Conservation (phyloP, 2,888 invertebrate species). For the Meandrusa payeni region DNA sequence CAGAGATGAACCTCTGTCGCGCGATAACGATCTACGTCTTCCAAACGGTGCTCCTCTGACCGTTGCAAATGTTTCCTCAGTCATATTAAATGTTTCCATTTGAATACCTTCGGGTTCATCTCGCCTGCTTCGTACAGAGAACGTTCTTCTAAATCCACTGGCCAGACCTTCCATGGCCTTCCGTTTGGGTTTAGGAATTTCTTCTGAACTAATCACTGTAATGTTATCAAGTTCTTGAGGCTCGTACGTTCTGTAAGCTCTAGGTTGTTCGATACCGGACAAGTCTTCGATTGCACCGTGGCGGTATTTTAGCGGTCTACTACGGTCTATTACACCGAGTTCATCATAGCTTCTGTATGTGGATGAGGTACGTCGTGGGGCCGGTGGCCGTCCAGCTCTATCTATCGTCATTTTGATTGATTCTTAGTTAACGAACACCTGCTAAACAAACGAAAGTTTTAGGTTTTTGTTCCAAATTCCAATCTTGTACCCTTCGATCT, state of each 20-base stretch:
- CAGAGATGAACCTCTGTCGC: constrained; percentile 73
- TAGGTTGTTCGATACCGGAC: constrained; percentile 55
- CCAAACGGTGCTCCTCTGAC: constrained; percentile 71
- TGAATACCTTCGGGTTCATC: constrained; percentile 65
- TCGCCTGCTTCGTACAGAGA: constrained; percentile 63
- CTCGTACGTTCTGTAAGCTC: constrained; percentile 50
- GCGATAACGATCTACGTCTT: constrained; percentile 67
- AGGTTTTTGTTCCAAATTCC: constrained; percentile 35
- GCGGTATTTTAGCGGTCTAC: constrained; percentile 59
- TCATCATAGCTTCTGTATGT: constrained; percentile 76
- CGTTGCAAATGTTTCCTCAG: constrained; percentile 66
- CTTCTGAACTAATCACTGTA: constrained; percentile 71
- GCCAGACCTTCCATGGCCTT: constrained; percentile 70
- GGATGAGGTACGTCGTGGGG: constrained; percentile 63
- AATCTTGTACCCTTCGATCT: constrained; percentile 25
- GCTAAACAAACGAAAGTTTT: constrained; percentile 53
- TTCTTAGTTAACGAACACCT: constrained; percentile 52
- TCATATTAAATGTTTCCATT: constrained; percentile 62
- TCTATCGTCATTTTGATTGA: constrained; percentile 67
- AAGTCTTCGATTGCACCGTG: constrained; percentile 70
- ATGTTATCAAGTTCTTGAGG: constrained; percentile 65
- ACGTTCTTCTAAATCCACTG: constrained; percentile 67
- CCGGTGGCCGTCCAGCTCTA: constrained; percentile 65
- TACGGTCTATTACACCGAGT: constrained; percentile 61
- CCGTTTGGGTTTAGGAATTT: constrained; percentile 60